Percentiles rank a stretch among this genome's conserved stretches.
Evolutionary conservation across 2,797 vertebrate species (phyloP).

Genomic region (Streptopelia turtur): DNA sequence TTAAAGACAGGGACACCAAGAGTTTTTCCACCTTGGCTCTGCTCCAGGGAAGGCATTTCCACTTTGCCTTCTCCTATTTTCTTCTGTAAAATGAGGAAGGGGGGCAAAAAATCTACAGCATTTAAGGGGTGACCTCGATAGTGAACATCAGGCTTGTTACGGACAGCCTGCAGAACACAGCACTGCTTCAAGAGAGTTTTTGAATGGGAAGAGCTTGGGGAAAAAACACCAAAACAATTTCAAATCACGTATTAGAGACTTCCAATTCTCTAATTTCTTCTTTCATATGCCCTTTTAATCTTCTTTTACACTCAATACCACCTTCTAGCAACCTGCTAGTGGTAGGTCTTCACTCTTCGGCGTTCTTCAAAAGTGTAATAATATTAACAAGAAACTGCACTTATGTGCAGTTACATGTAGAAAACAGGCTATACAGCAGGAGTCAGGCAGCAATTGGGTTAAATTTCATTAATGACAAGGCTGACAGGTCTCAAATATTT

Average conservation of each 20-base stretch:
- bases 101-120: not conserved
- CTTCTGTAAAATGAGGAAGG: not conserved
- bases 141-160: not conserved
- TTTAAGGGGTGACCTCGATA: not conserved
- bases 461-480: not conserved
- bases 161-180: rapidly evolving
- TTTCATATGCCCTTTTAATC: not conserved
- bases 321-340: not conserved
- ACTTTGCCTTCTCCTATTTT: not conserved
- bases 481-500: not conserved
- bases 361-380: not conserved
- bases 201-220: not conserved
- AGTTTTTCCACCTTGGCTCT: not conserved
- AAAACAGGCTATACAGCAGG: not conserved
- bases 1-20: rapidly evolving
- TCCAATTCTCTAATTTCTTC: not conserved
- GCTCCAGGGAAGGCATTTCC: not conserved
- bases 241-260: not conserved
- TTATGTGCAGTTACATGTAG: not conserved
- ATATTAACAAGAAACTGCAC: not conserved
- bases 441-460: not conserved
- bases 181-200: not conserved
- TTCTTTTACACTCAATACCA: not conserved
- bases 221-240: not conserved
- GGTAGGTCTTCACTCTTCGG: not conserved